Percentiles rank a stretch among this genome's conserved stretches.
phyloP scores from a whole-genome alignment of 2,113 vertebrate genomes.

The Sinocyclocheilus anophthalmus region DNA sequence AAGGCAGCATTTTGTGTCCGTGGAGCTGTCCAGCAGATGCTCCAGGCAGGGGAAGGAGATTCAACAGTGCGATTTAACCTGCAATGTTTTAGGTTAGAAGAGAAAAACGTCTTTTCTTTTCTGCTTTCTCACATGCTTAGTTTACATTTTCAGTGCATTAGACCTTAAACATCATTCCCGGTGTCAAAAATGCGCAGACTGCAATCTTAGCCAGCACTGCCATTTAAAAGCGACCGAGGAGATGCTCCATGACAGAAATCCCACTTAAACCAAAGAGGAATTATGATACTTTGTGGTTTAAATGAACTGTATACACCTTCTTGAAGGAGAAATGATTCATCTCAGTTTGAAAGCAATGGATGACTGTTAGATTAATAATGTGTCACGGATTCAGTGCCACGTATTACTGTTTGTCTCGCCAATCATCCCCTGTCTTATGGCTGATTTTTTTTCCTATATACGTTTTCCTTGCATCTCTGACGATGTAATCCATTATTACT shows the following conservation, averaged over 20 bases:
- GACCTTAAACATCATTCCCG: neutral
- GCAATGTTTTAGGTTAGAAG: neutral
- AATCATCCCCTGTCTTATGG: neutral
- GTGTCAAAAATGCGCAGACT: conserved; percentile 23
- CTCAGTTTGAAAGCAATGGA: neutral
- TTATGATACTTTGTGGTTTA: neutral
- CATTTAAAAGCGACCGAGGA: conserved; percentile 37
- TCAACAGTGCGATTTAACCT: conserved; percentile 39
- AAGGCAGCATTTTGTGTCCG: neutral
- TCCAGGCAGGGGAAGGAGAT: conserved; percentile 36
- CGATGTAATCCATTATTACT: neutral
- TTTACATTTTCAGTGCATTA: neutral
- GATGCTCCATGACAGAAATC: conserved; percentile 3
- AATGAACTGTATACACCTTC: neutral
- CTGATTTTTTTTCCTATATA: neutral
- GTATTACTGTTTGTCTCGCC: neutral
- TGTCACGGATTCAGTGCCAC: neutral
- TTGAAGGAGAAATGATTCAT: neutral
- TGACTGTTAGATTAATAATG: neutral
- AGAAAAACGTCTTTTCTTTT: neutral
- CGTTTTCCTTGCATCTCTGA: neutral
- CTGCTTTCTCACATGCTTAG: neutral
- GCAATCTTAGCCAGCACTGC: conserved; percentile 48
- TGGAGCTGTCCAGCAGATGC: conserved; percentile 43
- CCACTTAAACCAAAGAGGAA: neutral